phyloP scores from a whole-genome alignment of 1,140 invertebrate genomes.

The Aethina tumida region DNA sequence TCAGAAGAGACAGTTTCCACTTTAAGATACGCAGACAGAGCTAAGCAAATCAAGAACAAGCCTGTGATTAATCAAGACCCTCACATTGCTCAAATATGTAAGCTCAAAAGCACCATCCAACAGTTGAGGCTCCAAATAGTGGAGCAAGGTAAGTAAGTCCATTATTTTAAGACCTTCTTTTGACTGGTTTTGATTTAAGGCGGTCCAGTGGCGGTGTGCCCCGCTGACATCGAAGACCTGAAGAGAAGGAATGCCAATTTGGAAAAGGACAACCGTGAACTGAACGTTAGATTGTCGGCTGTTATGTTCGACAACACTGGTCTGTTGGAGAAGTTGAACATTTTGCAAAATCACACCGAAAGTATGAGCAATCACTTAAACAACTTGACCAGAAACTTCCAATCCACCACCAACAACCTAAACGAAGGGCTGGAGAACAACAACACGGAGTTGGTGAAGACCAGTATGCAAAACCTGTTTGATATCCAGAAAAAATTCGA shows the following conservation, averaged over 20 bases:
- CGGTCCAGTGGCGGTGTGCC: slow-evolving; percentile 29
- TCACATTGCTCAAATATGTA: slow-evolving; percentile 54
- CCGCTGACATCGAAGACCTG: slow-evolving; percentile 42
- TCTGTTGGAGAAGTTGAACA: slow-evolving; percentile 49
- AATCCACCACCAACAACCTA: slow-evolving; percentile 43
- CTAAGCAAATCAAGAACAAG: slow-evolving; percentile 86
- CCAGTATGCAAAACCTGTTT: slow-evolving; percentile 38
- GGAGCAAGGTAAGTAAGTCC: slow-evolving; percentile 28
- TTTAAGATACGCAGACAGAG: slow-evolving; percentile 81
- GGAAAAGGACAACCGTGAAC: slow-evolving; percentile 46
- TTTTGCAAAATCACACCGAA: slow-evolving; percentile 53
- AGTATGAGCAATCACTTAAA: slow-evolving; percentile 53
- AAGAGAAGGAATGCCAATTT: slow-evolving; percentile 39
- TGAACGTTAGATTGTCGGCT: slow-evolving; percentile 45
- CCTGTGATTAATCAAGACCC: slow-evolving; percentile 84
- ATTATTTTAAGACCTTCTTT: neutral
- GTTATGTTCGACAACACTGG: slow-evolving; percentile 48
- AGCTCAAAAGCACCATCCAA: slow-evolving; percentile 54
- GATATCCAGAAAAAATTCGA: slow-evolving; percentile 49
- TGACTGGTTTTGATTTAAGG: slow-evolving; percentile 7
- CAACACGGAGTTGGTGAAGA: slow-evolving; percentile 24
- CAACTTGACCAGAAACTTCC: slow-evolving; percentile 49
- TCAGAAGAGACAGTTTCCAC: slow-evolving; percentile 84
- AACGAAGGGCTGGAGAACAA: slow-evolving; percentile 22
- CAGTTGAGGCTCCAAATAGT: slow-evolving; percentile 52